Conservation (phyloP, 1,140 invertebrate genomes). For the Galleria mellonella region DNA sequence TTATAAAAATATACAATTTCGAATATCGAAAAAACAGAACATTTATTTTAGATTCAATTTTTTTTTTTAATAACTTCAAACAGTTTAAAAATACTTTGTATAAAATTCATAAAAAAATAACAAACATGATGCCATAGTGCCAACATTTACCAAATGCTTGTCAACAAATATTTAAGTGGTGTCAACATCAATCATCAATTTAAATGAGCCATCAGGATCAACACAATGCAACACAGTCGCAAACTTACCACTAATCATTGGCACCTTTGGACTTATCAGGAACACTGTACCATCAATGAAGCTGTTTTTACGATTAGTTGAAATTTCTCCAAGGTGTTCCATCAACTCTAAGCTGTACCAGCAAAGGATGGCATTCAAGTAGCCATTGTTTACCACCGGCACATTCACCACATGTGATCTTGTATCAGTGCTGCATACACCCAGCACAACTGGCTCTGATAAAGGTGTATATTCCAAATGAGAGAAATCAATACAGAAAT, state of each 20-base stretch:
- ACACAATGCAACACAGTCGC: slow-evolving; percentile 37
- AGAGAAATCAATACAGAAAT: slow-evolving; percentile 43
- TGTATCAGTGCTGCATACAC: slow-evolving; percentile 14
- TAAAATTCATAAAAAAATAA: not conserved
- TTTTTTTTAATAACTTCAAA: no score
- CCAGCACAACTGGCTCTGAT: slow-evolving; percentile 30
- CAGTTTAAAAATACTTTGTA: not conserved
- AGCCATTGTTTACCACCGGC: slow-evolving; percentile 27
- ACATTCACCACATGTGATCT: slow-evolving; percentile 27
- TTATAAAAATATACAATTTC: no score
- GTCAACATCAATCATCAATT: not conserved
- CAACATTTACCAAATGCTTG: not conserved
- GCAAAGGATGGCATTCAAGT: slow-evolving; percentile 42
- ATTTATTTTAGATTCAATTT: no score
- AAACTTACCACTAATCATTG: slow-evolving; percentile 18
- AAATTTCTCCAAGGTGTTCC: slow-evolving; percentile 30
- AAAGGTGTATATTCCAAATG: slow-evolving; percentile 40
- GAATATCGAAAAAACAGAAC: no score
- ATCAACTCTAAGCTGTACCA: slow-evolving; percentile 56
- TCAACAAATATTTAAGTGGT: not conserved
- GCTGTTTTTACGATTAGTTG: slow-evolving; percentile 35
- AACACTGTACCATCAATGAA: slow-evolving; percentile 46
- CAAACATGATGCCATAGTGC: not conserved
- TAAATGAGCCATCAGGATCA: slow-evolving; percentile 43
- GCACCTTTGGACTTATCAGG: slow-evolving; percentile 26